phyloP scores from a whole-genome alignment of 2,888 invertebrate genomes.

The Muscina levida region DNA sequence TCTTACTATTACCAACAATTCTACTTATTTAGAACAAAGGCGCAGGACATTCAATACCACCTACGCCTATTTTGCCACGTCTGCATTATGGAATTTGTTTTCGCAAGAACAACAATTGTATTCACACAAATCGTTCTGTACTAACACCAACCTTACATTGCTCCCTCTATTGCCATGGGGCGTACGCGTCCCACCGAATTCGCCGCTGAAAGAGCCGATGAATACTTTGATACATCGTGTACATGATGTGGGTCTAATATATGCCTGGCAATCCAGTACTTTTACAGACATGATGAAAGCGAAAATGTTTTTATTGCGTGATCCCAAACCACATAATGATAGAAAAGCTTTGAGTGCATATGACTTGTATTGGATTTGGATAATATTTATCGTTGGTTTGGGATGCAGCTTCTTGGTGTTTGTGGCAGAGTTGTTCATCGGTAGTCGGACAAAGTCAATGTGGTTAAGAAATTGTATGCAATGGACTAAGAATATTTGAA shows the following conservation, averaged over 20 bases:
- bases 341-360: neutral
- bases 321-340: neutral
- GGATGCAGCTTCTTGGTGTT: neutral
- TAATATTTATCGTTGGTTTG: slow-evolving; percentile 7
- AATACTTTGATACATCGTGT: slow-evolving; percentile 31
- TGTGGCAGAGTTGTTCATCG: neutral
- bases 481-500: too few species aligned
- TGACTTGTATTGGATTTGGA: slow-evolving; percentile 41
- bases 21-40: slow-evolving; percentile 1
- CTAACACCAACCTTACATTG: slow-evolving; percentile 1
- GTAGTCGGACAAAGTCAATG: too few species aligned
- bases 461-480: too few species aligned
- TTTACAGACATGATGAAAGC: slow-evolving; percentile 41
- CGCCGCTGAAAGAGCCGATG: slow-evolving; percentile 31
- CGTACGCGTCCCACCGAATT: slow-evolving; percentile 31
- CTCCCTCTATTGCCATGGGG: neutral
- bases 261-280: slow-evolving; percentile 30
- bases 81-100: slow-evolving; percentile 44
- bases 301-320: slow-evolving; percentile 2
- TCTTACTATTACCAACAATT: neutral
- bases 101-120: slow-evolving; percentile 26
- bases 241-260: slow-evolving; percentile 27
- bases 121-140: slow-evolving; percentile 38
- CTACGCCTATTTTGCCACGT: slow-evolving; percentile 33
- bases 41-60: slow-evolving; percentile 46